Evolutionary conservation across 2,113 vertebrate species (phyloP), one percentile per base, ranked within the genome.

Genomic region (Fregata magnificens): DNA sequence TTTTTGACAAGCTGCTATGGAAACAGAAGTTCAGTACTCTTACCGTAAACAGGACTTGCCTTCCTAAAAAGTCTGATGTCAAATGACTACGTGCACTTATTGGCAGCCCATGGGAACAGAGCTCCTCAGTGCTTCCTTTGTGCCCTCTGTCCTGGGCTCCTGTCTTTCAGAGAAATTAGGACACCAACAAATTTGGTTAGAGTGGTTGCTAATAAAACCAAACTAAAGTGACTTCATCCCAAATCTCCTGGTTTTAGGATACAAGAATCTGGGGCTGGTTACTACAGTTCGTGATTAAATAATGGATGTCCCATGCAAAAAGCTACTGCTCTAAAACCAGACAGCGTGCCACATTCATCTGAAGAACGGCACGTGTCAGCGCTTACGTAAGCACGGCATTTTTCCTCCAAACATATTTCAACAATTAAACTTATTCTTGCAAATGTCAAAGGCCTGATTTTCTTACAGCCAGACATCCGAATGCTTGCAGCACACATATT

Each of bases 401-500:
- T 55, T 52, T 49, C 78, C 71, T 85, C 70, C 74, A 42, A 70
- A 50, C 5, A 5, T 9, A 63, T 87, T 56, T 67, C 10, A 18
- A 70, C 80, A 61, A 44, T 52, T 87, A 13, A 71, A 79, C 61
- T 32, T 44, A 53, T 44, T 93, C 18, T 50, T 73, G 87, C 28
- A 21, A 18, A 52, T 61, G 58, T 11, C 82, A 72, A 13, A 34
- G 65, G 56, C 65, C 77, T 25, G 70, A 5, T 70, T 84, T 90
- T 49, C 29, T 38, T 44, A 38, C 45, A 50, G 42, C 32, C 16
- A 10, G 72, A 34, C 50, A 42, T 6, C 28, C 4, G 14, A 59
- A 34, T 1, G 36, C 61, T 45, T 5, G 55, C n/a, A 47, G 79
- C 50, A 17, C 13, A 2, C 34, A 5, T 4, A 5, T 0, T 0